Base-by-base conservation (phyloP, 30 jellyfish, hydroid and myxozoan species). In the Aurelia sp. region DNA sequence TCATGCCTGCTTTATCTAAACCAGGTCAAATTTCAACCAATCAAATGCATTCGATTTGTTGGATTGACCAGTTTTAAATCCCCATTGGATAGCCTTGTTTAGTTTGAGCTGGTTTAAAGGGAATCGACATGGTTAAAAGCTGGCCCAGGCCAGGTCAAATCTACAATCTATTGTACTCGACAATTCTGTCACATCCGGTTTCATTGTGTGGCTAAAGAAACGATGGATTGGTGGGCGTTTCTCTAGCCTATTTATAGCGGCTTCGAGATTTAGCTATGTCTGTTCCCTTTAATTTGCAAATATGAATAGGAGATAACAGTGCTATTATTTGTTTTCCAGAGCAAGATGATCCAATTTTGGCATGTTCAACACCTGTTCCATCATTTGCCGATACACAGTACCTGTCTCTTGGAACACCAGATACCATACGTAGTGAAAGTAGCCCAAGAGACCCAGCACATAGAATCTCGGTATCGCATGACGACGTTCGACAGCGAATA, bases 341-440 rank as follows among this genome's bases (percentile, higher is more conserved):
- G 7, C 72, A 78, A 62, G 87, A 74, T 74, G 76, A 65, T 50
- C 89, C 95, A 21, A 73, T 75, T 35, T 65, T 75, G 41, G 86
- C 88, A 20, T 63, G 88, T 50, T 74, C 88, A 60, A 73, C 86
- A 4, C 95, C 91, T 27, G 91, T 81, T 8, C 84, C 91, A 31
- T n/a, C 58, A 10, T 44, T 72, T 48, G 33, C 84, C 7, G 91
- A 85, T 59, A 73, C 95, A 50, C 95, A 85, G 40, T 85, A 85
- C 64, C 88, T 85, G 3, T 85, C 95, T 20, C 89, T 85, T 22
- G 89, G 95, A 11, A 70, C 79, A 62, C 95, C 95, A 15, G 91
- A 75, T 44, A 66, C 60, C 31, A 55, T 64, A 13, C 47, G 76
- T 13, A 75, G 63, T 3, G 78, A 76, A 17, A 67, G 48, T 63